These are phyloP conservation scores for Arge pagana DNA, from an alignment of 2,888 invertebrate species.

Conservation along the genomic window DNA sequence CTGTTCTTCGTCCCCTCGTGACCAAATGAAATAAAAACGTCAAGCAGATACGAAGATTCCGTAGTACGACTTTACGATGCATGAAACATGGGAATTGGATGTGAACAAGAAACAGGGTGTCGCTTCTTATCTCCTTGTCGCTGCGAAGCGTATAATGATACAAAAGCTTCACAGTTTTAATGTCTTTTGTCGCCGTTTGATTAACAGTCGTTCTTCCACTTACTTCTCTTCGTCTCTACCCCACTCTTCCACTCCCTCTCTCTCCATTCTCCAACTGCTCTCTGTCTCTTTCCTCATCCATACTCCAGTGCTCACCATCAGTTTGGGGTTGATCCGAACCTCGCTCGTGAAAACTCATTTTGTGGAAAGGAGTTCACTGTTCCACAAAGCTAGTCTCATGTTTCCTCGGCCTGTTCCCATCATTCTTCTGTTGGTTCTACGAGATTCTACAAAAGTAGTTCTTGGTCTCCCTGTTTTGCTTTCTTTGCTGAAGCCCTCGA, in stretches of 20 bases:
- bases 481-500: slow-evolving; percentile 12
- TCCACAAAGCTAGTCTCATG: too few species aligned
- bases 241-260: slow-evolving; percentile 8
- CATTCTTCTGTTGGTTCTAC: too few species aligned
- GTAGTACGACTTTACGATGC: slow-evolving; percentile 7
- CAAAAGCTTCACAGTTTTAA: slow-evolving; percentile 26
- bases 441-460: too few species aligned
- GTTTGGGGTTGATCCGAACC: too few species aligned
- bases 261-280: background rate
- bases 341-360: too few species aligned
- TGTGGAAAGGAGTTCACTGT: too few species aligned
- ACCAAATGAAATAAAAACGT: too few species aligned
- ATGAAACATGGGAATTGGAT: slow-evolving; percentile 11
- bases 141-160: slow-evolving; percentile 18
- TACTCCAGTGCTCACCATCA: slow-evolving; percentile 1
- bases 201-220: slow-evolving; percentile 50
- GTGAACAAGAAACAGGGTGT: slow-evolving; percentile 19
- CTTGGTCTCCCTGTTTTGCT: too few species aligned
- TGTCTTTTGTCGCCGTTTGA: slow-evolving; percentile 46
- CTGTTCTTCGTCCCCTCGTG: too few species aligned
- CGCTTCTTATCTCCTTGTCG: slow-evolving; percentile 17
- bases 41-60: too few species aligned
- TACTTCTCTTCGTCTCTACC: too few species aligned
- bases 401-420: too few species aligned
- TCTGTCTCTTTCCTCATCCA: background rate